Conservation (phyloP, 2,113 vertebrate genomes). For the Pomatorhinus ruficollis region DNA sequence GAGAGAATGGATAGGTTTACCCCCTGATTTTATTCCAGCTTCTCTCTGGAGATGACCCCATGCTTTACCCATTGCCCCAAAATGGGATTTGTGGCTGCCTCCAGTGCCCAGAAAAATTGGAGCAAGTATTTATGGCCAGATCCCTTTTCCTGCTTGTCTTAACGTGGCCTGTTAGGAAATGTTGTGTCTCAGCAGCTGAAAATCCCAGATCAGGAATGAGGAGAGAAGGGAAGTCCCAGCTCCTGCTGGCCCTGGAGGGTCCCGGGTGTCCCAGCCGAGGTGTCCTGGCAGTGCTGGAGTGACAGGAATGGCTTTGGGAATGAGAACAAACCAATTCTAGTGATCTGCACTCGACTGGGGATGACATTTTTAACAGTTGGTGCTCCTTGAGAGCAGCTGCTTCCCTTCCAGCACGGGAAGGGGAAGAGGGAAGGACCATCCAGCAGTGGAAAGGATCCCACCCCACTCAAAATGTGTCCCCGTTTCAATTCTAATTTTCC, state of each 20-base stretch:
- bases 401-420: not conserved
- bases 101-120: not conserved
- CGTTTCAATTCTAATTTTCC: not conserved
- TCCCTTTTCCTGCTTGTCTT: not conserved
- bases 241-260: not conserved
- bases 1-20: fast-evolving
- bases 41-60: not conserved
- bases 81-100: not conserved
- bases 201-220: not conserved
- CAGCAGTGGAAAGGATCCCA: not conserved
- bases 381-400: not conserved
- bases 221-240: not conserved
- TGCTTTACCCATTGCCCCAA: not conserved
- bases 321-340: not conserved
- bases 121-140: not conserved
- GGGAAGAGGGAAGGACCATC: not conserved
- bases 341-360: not conserved
- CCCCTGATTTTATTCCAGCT: not conserved
- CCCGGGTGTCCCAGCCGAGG: not conserved
- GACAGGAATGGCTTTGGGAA: not conserved
- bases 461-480: not conserved
- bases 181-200: not conserved
- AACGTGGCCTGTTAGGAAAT: fast-evolving
- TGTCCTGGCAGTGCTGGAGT: not conserved
- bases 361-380: not conserved